Conservation (phyloP, 2,113 vertebrate genomes). For the Hipposideros armiger region DNA sequence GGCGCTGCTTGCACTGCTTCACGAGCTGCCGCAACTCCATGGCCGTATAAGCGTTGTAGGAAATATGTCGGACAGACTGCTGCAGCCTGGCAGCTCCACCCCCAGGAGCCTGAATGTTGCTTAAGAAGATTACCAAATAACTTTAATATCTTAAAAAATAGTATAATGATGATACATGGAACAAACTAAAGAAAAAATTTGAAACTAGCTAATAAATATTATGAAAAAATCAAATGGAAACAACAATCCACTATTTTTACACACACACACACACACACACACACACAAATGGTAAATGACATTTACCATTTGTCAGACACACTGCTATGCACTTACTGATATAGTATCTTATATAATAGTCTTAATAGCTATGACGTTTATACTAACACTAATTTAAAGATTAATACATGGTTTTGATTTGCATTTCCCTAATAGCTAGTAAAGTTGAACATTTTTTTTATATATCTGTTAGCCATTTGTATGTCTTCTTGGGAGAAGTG, state of each 20-base stretch:
- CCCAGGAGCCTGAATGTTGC: not conserved
- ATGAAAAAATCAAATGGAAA: not conserved
- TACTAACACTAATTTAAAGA: not conserved
- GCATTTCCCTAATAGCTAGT: no score
- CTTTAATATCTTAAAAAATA: not conserved
- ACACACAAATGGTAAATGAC: no score
- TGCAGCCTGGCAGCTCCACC: no score
- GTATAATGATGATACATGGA: not conserved
- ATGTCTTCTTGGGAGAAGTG: no score
- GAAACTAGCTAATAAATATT: not conserved
- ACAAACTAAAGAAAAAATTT: not conserved
- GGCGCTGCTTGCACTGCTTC: no score
- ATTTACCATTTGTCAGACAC: not conserved
- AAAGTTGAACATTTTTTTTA: no score
- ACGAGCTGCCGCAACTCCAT: no score
- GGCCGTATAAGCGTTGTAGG: no score
- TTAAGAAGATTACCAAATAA: not conserved
- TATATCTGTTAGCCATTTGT: no score
- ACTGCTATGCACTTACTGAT: not conserved
- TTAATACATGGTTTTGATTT: not conserved
- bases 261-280: no score
- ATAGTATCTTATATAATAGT: not conserved
- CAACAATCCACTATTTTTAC: not conserved
- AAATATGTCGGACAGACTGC: no score
- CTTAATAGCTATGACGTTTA: not conserved